Base-by-base conservation (phyloP, 2,888 invertebrate genomes). In the Lasius platythorax region DNA sequence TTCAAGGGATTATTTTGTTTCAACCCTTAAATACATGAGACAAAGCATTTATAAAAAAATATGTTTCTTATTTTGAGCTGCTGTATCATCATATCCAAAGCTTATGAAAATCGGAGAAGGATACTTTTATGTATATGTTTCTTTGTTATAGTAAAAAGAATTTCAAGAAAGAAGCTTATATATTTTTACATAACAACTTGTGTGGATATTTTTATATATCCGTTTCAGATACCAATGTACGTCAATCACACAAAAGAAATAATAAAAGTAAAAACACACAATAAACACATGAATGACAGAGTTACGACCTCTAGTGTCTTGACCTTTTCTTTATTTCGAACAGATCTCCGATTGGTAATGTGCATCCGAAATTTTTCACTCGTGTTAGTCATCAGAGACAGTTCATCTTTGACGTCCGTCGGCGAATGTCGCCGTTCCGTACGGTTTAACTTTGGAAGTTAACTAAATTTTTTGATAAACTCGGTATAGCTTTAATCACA, bases 271-370 rank as follows among this genome's bases (percentile, higher is more conserved):
- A 50, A 50, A 18, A 37, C 9, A 72, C n/a, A 37, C 3, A 0
- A 28, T 56, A 4, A 23, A 5, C 15, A 73, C 28, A 18, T 18
- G 72, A 73, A 73, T 56, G 28, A 46, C 28, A 73, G 15, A 72
- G 56, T 23, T 23, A 15, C 37, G 33, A n/a, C 15, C 56, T 12
- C 28, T 12, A 28, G 23, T 50, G n/a, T 23, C 43, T 23, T 73
- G 56, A 73, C 37, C 28, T 73, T 50, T 53, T 53, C 33, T 5
- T 5, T 56, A 53, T 56, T 56, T 72, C 56, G 56, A 33, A 50
- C 23, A 23, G 18, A 50, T 40, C 23, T 4, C 23, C 5, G 15
- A 70, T n/a, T n/a, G 1, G 4, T 70, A 70, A 23, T n/a, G 33
- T 15, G 12, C 33, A 23, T 56, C 23, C 2, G n/a, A 72, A 23